These are phyloP conservation scores for Anableps anableps DNA, from an alignment of 2,797 vertebrate species.

Conservation along the genomic window DNA sequence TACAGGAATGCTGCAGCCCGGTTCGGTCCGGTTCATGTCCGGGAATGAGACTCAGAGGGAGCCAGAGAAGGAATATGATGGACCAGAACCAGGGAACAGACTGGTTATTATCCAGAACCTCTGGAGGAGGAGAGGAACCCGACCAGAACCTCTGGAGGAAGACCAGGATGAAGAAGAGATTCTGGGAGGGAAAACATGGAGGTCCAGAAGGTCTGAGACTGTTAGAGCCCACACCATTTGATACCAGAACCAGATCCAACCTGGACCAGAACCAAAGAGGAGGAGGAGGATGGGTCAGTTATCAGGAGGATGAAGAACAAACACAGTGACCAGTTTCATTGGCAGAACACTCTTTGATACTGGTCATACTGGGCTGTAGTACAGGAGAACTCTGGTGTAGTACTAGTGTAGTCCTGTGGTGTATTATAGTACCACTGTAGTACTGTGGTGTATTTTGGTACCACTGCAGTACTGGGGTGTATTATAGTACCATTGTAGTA, in stretches of 20 bases:
- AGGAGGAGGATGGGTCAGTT: not conserved
- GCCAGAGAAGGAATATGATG: not conserved
- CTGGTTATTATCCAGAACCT: not conserved
- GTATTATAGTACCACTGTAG: not conserved
- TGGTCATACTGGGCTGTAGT: not conserved
- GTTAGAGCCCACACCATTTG: no score
- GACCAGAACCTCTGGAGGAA: no score
- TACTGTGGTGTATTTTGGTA: not conserved
- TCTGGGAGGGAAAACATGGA: no score
- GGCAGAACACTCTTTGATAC: no score
- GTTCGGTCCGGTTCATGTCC: not conserved
- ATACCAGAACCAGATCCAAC: not conserved
- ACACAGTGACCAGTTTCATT: not conserved
- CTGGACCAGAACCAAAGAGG: not conserved
- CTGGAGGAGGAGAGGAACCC: not conserved
- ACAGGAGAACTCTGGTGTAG: not conserved
- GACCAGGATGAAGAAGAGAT: not conserved
- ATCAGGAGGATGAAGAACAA: not conserved
- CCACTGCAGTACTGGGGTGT: not conserved
- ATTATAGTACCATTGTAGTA: not conserved
- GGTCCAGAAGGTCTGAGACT: not conserved
- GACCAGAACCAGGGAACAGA: not conserved
- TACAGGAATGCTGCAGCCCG: not conserved
- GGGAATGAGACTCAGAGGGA: no score
- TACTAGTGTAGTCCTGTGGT: not conserved